Evolutionary conservation across 2,113 vertebrate genomes (phyloP).

Genomic region (Poeciliopsis occidentalis): DNA sequence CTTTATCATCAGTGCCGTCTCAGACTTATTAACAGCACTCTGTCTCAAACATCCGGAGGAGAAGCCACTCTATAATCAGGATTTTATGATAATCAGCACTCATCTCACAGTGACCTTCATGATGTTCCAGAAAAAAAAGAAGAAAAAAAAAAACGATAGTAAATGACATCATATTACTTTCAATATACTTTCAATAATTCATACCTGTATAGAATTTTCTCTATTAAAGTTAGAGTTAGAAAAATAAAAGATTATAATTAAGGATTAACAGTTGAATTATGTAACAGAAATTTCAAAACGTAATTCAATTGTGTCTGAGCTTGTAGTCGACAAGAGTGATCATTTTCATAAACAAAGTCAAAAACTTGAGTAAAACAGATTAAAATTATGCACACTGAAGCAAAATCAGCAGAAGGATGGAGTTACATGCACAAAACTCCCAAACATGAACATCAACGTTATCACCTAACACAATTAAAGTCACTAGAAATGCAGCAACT

Average conservation of each 20-base stretch:
- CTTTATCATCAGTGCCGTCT: slow-evolving; percentile 8
- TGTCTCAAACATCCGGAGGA: not conserved
- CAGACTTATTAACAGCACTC: slow-evolving; percentile 18
- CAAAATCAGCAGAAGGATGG: no score
- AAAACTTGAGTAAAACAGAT: no score
- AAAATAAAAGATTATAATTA: not conserved
- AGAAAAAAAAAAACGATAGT: not conserved
- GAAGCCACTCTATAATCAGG: slow-evolving; percentile 37
- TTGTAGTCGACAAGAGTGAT: no score
- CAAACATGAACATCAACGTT: no score
- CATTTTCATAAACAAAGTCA: no score
- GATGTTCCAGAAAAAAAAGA: not conserved
- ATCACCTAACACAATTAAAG: not conserved
- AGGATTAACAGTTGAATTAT: no score
- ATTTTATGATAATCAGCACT: slow-evolving; percentile 23
- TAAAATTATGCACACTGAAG: no score
- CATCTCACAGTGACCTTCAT: slow-evolving; percentile 29
- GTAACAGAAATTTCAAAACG: no score
- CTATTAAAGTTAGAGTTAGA: not conserved
- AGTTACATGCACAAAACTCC: no score
- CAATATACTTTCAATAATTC: not conserved
- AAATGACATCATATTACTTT: not conserved
- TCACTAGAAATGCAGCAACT: not conserved
- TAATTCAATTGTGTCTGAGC: no score
- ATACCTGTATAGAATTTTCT: not conserved